phyloP scores from a whole-genome alignment of 2,888 invertebrate species.

The Pristionchus mayeri region DNA sequence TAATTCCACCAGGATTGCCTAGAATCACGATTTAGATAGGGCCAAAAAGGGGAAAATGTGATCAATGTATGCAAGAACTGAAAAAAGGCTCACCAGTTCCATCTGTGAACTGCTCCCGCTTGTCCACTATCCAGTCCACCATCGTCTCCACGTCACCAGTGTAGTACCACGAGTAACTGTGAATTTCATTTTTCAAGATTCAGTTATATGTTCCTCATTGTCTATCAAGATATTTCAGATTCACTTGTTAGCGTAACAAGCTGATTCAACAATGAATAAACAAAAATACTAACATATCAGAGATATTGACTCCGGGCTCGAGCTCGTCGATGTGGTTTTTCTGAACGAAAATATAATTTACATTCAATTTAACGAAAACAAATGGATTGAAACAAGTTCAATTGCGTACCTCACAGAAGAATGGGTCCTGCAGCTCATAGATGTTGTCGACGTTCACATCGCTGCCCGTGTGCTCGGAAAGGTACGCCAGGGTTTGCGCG shows the following conservation, averaged over 20 bases:
- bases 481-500: conserved; percentile 15
- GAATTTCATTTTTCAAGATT: background rate
- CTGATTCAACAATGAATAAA: too few relatives aligned
- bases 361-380: too few relatives aligned
- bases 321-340: conserved; percentile 9
- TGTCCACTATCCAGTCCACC: conserved; percentile 3
- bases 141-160: background rate
- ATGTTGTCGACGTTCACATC: conserved; percentile 35
- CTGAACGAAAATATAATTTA: background rate
- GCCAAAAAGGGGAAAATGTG: too few relatives aligned
- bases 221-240: background rate
- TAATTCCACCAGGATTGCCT: conserved; percentile 53
- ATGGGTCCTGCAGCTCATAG: conserved; percentile 29
- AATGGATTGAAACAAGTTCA: too few relatives aligned
- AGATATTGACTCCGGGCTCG: conserved; percentile 1
- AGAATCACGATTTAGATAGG: too few relatives aligned
- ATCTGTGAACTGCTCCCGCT: background rate
- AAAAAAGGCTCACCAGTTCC: background rate
- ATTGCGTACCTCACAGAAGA: conserved; percentile 13
- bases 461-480: background rate
- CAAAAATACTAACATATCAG: background rate
- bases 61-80: too few relatives aligned
- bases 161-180: conserved; percentile 41
- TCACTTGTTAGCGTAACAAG: background rate
- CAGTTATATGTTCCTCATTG: too few relatives aligned